phyloP scores from a whole-genome alignment of 2,888 invertebrate species.

The Pristionchus exspectatus region DNA sequence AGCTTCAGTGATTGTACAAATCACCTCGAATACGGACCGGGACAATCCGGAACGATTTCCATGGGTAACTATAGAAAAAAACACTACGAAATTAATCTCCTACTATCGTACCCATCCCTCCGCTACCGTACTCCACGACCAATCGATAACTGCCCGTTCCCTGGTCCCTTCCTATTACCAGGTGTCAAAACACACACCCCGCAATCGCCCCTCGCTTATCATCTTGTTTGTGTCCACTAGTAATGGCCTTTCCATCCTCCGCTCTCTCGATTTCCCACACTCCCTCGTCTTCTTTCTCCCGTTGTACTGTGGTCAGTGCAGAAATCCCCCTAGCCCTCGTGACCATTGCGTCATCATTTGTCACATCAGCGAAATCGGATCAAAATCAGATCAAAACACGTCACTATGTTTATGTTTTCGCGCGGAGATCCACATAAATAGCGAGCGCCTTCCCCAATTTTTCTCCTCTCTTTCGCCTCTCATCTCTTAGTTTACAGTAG shows the following conservation, averaged over 20 bases:
- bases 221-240: neutral
- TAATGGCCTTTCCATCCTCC: neutral
- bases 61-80: too few relatives aligned
- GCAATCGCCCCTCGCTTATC: neutral
- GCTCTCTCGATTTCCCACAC: neutral
- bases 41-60: too few relatives aligned
- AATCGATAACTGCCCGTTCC: neutral
- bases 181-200: neutral
- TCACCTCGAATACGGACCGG: too few relatives aligned
- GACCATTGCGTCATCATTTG: conserved; percentile 12
- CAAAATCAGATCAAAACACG: conserved; percentile 7
- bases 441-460: neutral
- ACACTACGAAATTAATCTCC: too few relatives aligned
- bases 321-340: neutral
- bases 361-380: neutral
- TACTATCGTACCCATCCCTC: too few relatives aligned
- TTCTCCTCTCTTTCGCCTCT: neutral
- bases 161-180: neutral
- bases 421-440: neutral
- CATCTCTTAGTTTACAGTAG: neutral
- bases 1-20: too few relatives aligned
- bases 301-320: neutral
- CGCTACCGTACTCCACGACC: too few relatives aligned
- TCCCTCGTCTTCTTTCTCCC: neutral
- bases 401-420: neutral